These are phyloP conservation scores for Apotomis turbidana DNA, from an alignment of 2,888 invertebrate genomes.

Conservation along the genomic window DNA sequence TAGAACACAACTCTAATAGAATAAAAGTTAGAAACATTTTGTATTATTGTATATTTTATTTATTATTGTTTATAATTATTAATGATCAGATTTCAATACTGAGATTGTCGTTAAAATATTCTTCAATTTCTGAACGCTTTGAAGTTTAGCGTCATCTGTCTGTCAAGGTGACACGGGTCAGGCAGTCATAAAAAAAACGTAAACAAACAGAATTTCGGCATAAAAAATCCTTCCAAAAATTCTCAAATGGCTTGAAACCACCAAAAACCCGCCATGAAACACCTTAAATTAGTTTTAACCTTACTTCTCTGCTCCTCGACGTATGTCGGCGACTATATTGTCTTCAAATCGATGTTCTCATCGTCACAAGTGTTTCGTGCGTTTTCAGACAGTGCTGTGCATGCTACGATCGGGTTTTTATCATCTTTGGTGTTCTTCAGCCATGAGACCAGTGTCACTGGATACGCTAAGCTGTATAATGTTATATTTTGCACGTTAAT, in stretches of 20 bases:
- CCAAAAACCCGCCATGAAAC: constrained; percentile 55
- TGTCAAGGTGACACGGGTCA: neutral
- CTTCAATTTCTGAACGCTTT: neutral
- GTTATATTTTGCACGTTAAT: constrained; percentile 64
- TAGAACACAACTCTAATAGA: too few relatives aligned
- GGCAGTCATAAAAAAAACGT: constrained; percentile 7
- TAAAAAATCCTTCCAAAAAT: neutral
- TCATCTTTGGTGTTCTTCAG: constrained; percentile 67
- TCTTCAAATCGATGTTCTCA: constrained; percentile 69
- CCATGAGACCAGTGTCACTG: constrained; percentile 53
- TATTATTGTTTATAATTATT: too few relatives aligned
- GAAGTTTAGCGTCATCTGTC: neutral
- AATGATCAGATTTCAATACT: too few relatives aligned
- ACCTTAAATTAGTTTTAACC: constrained; percentile 55
- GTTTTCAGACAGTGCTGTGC: constrained; percentile 62
- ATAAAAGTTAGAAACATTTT: too few relatives aligned
- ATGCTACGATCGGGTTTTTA: constrained; percentile 63
- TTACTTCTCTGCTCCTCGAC: constrained; percentile 56
- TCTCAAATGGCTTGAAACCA: constrained; percentile 8
- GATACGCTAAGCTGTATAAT: constrained; percentile 54
- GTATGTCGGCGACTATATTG: constrained; percentile 66
- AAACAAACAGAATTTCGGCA: constrained; percentile 34
- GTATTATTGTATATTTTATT: too few relatives aligned
- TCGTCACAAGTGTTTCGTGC: constrained; percentile 62
- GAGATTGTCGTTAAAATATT: neutral